Evolutionary conservation across 2,888 invertebrate species (phyloP).

Genomic region (Vanessa cardui): DNA sequence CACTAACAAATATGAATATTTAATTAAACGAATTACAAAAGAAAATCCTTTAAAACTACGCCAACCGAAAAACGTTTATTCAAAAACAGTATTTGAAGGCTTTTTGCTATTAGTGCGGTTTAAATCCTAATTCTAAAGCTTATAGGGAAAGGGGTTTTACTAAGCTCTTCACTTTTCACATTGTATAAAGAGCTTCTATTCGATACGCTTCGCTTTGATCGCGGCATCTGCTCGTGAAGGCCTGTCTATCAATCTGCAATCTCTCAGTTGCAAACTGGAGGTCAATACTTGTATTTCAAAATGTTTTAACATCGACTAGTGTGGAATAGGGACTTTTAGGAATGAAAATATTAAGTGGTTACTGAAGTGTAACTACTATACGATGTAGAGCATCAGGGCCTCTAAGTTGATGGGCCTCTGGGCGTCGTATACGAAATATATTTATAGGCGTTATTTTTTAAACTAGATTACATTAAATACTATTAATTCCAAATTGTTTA

Average conservation of each 20-base stretch:
- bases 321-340: too few species aligned
- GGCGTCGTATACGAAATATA: too few species aligned
- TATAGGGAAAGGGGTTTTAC: not conserved
- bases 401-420: too few species aligned
- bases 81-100: not conserved
- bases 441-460: too few species aligned
- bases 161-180: not conserved
- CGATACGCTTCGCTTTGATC: not conserved
- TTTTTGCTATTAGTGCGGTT: not conserved
- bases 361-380: too few species aligned
- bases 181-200: not conserved
- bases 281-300: not conserved
- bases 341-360: too few species aligned
- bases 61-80: not conserved
- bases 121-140: constrained; percentile 1
- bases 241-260: not conserved
- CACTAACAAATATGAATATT: too few species aligned
- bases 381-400: too few species aligned
- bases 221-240: not conserved
- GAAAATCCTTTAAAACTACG: not conserved
- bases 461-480: too few species aligned
- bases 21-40: not conserved
- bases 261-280: not conserved
- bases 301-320: not conserved
- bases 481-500: too few species aligned